These are phyloP conservation scores for Schrankia costaestrigalis DNA, from an alignment of 2,888 invertebrate species.

Conservation along the genomic window DNA sequence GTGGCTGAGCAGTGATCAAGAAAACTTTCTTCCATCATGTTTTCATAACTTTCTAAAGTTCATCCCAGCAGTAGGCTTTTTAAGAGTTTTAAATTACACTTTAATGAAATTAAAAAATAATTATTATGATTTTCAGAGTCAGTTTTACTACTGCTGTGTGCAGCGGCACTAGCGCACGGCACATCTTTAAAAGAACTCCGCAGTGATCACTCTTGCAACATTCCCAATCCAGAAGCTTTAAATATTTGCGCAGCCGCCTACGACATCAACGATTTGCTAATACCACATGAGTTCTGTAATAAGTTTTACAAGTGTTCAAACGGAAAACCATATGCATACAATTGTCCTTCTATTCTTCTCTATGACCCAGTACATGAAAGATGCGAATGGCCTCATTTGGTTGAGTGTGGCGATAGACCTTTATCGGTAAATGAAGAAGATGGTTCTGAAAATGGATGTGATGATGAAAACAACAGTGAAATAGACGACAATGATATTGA, in stretches of 20 bases:
- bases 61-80: too few relatives aligned
- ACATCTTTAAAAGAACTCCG: constrained; percentile 29
- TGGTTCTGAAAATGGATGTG: neutral
- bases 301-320: constrained; percentile 30
- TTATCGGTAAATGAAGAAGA: constrained; percentile 7
- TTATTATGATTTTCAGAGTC: constrained; percentile 43
- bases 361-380: neutral
- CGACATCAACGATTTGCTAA: constrained; percentile 17
- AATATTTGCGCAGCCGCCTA: constrained; percentile 30
- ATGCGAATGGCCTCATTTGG: constrained; percentile 1
- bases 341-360: constrained; percentile 27
- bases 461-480: neutral
- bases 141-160: constrained; percentile 48
- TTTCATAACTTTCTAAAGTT: too few relatives aligned
- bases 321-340: constrained; percentile 24
- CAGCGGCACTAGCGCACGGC: constrained; percentile 41
- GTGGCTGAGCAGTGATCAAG: too few relatives aligned
- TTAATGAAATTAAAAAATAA: neutral
- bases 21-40: too few relatives aligned
- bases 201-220: constrained; percentile 32
- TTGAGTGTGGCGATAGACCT: neutral
- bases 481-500: neutral
- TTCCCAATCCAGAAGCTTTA: constrained; percentile 18
- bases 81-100: neutral
- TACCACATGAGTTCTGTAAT: constrained; percentile 34